A percentile compares a stretch with the other conserved stretches of the same genome.
Conservation (phyloP, 1,140 invertebrate species). For the Spodoptera frugiperda region DNA sequence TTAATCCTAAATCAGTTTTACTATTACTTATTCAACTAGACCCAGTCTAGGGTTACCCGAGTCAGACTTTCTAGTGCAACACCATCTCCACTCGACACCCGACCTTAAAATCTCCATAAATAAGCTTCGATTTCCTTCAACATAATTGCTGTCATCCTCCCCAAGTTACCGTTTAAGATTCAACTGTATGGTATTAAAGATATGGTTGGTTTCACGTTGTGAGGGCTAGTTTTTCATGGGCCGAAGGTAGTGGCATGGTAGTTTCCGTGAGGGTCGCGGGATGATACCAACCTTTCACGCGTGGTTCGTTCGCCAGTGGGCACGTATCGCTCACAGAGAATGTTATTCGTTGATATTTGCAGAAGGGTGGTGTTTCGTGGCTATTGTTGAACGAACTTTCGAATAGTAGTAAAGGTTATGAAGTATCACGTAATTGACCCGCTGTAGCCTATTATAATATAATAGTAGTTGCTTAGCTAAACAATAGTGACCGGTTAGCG, state of each 20-base stretch:
- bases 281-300: conserved; percentile 82
- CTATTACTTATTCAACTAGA: conserved; percentile 77
- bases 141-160: neutral
- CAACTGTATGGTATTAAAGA: conserved; percentile 42
- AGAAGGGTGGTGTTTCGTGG: conserved; percentile 12
- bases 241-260: conserved; percentile 58
- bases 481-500: conserved; percentile 23
- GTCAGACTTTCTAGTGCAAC: conserved; percentile 76
- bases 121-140: conserved; percentile 60
- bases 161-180: neutral
- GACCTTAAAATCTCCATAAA: conserved; percentile 55
- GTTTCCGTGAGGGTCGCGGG: conserved; percentile 76
- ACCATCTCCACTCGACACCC: conserved; percentile 24
- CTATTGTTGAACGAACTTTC: conserved; percentile 33
- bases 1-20: conserved; percentile 53
- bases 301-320: conserved; percentile 74
- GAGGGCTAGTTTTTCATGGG: conserved; percentile 38
- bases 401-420: conserved; percentile 25
- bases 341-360: conserved; percentile 15
- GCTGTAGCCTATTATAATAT: neutral
- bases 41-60: conserved; percentile 63
- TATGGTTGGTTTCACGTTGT: conserved; percentile 58
- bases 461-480: neutral
- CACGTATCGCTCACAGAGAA: conserved; percentile 47
- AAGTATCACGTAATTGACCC: conserved; percentile 35